Evolutionary conservation across 2,888 invertebrate genomes (phyloP).

Genomic region (Drosophila bunnanda): DNA sequence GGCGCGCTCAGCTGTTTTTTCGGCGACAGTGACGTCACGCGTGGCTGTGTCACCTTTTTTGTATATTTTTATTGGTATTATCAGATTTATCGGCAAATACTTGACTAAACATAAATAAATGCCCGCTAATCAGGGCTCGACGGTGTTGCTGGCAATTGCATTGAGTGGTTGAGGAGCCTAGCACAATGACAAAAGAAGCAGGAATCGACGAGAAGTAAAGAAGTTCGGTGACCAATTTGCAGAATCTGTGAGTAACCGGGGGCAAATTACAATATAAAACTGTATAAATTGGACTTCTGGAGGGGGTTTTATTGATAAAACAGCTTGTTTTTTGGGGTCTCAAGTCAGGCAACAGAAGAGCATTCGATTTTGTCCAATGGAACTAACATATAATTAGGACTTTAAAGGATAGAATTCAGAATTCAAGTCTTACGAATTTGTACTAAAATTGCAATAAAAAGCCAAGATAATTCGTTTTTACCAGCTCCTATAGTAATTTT

Average conservation of each 20-base stretch:
- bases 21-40: slow-evolving; percentile 36
- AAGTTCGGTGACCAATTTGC: slow-evolving; percentile 6
- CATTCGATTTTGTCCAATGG: no score
- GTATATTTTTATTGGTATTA: slow-evolving; percentile 47
- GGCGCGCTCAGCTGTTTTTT: slow-evolving; percentile 30
- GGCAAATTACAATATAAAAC: no score
- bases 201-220: background rate
- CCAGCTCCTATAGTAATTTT: background rate
- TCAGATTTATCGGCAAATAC: slow-evolving; percentile 54
- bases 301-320: background rate
- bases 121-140: slow-evolving; percentile 38
- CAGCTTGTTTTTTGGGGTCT: background rate
- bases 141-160: slow-evolving; percentile 43
- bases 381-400: no score
- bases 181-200: slow-evolving; percentile 17
- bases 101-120: slow-evolving; percentile 35
- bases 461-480: background rate
- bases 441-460: background rate
- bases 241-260: slow-evolving; percentile 21
- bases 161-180: slow-evolving; percentile 37
- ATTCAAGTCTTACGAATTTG: no score
- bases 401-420: no score
- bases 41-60: background rate
- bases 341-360: no score
- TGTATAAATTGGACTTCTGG: background rate